Base-by-base conservation (phyloP, 2,113 vertebrate species). In the Entomyzon cyanotis region DNA sequence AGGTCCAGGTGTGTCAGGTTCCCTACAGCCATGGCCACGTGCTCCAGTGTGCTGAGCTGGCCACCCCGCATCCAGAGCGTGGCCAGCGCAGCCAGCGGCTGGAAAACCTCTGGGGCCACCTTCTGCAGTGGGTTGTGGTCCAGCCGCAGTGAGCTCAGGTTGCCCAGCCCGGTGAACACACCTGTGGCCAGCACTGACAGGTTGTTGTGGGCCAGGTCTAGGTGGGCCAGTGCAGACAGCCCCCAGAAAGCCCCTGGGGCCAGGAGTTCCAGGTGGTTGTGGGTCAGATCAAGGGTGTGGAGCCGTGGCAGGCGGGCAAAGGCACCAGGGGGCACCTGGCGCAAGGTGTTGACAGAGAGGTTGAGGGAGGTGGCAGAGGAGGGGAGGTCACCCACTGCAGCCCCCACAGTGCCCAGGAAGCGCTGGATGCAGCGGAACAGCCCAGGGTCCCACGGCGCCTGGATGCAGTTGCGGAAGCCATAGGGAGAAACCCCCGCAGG, bases 381-480 rank as follows among this genome's bases (percentile, higher is more conserved):
- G 5, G 97, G 98, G 35, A 99, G 91, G 77, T 98, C 98, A 0
- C 4, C 11, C 46, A 98, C 84, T 3, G 98, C 96, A 8, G 13
- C 63, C 15, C 22, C 14, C 30, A 67, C 79, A 0, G 33, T 98
- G 1, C 15, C 58, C n/a, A 87, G 59, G 31, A 84, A 88, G 8
- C 97, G 95, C 24, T 88, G 77, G 50, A 94, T 47, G 82, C 98
- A 99, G 8, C 53, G 95, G 88, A 98, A 98, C 41, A 1, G 50
- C 15, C 42, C 56, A 2, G 84, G 50, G 17, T 89, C 42, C 23
- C 50, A 21, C 4, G 64, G 44, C 0, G 46, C 64, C 75, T 97
- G 97, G 39, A 98, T 98, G 91, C 98, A 99, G 96, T 98, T 98
- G 6, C 59, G 89, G 90, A 97, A 99, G 83, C 98, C 98, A 50